Percentiles rank a stretch among this genome's conserved stretches.
phyloP scores from a whole-genome alignment of 2,888 invertebrate genomes.

The Eilema griseolum region DNA sequence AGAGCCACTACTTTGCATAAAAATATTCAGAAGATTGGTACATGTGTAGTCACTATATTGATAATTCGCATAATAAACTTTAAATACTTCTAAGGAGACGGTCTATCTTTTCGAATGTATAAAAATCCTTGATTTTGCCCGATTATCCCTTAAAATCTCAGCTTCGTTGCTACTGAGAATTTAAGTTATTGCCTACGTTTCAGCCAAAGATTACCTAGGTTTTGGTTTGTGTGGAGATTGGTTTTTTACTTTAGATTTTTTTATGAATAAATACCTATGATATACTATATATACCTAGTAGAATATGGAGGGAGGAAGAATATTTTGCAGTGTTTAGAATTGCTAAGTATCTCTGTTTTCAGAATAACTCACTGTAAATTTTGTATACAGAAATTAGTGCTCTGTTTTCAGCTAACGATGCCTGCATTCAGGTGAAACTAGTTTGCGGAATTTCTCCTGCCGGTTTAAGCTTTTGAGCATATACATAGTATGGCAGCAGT shows the following conservation, averaged over 20 bases:
- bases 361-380: conserved; percentile 3
- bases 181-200: too few relatives aligned
- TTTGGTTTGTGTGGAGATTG: too few relatives aligned
- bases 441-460: not conserved
- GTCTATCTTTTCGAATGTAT: too few relatives aligned
- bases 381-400: conserved; percentile 4
- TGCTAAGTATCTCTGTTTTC: not conserved
- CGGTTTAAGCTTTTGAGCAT: not conserved
- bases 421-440: conserved; percentile 1
- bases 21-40: not conserved
- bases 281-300: too few relatives aligned
- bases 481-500: too few relatives aligned
- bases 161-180: too few relatives aligned
- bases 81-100: not conserved
- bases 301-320: too few relatives aligned
- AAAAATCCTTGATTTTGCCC: too few relatives aligned
- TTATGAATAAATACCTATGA: too few relatives aligned
- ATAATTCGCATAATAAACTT: not conserved
- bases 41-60: not conserved
- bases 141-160: too few relatives aligned
- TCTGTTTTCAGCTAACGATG: not conserved
- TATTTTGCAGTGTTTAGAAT: not conserved
- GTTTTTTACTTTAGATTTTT: too few relatives aligned
- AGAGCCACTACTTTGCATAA: not conserved
- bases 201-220: too few relatives aligned